phyloP scores from a whole-genome alignment of 2,888 invertebrate genomes.

The Hirtodrosophila cameraria region DNA sequence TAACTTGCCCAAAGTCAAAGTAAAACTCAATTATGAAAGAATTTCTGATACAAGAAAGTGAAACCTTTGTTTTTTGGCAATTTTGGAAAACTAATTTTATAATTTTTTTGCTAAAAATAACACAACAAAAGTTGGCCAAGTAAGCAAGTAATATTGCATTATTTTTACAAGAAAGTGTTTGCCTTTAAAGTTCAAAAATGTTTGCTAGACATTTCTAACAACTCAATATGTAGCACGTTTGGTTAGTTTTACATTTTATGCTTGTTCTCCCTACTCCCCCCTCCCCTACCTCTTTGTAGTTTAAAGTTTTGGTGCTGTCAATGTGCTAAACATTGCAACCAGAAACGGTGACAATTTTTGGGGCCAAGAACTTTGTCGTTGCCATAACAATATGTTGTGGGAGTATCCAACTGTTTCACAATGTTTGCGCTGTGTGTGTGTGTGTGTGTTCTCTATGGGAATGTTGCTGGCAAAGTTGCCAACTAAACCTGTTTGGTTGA shows the following conservation, averaged over 20 bases:
- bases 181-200: not conserved
- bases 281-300: too few species aligned
- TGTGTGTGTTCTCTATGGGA: slow-evolving; percentile 1
- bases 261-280: too few species aligned
- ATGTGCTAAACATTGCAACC: slow-evolving; percentile 69
- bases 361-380: slow-evolving; percentile 68
- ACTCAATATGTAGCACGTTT: slow-evolving; percentile 33
- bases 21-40: too few species aligned
- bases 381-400: slow-evolving; percentile 73
- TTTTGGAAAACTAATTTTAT: slow-evolving; percentile 20
- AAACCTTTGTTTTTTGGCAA: too few species aligned
- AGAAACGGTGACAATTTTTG: slow-evolving; percentile 70
- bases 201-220: slow-evolving; percentile 9
- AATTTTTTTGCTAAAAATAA: not conserved
- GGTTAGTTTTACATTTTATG: slow-evolving; percentile 7
- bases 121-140: too few species aligned
- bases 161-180: not conserved
- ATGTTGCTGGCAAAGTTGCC: slow-evolving; percentile 44
- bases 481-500: slow-evolving; percentile 35
- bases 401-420: too few species aligned
- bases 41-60: too few species aligned
- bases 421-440: not conserved
- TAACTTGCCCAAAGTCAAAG: too few species aligned
- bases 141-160: too few species aligned
- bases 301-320: slow-evolving; percentile 74